These are phyloP conservation scores for Chamaea fasciata DNA, from an alignment of 2,113 vertebrate genomes.

Conservation along the genomic window DNA sequence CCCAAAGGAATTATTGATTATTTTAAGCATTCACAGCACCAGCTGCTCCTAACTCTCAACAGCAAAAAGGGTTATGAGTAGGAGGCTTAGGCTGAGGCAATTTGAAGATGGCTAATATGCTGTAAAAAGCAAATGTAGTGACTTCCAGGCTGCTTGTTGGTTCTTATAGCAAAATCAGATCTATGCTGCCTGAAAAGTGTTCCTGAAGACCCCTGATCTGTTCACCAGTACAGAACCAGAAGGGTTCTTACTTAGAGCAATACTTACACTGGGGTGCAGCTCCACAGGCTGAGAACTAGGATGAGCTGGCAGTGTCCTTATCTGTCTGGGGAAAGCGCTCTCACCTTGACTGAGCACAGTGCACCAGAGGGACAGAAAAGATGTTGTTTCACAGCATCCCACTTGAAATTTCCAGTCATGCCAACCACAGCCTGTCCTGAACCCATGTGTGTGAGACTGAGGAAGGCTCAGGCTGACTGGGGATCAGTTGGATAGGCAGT, in stretches of 20 bases:
- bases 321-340: background rate
- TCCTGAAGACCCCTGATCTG: background rate
- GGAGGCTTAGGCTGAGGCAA: background rate
- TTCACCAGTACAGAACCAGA: background rate
- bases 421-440: background rate
- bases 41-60: background rate
- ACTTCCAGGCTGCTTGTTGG: background rate
- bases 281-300: background rate
- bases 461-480: background rate
- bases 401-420: background rate
- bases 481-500: background rate
- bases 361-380: background rate
- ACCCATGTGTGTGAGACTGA: background rate
- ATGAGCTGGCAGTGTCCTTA: background rate
- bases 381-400: background rate
- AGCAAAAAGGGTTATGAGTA: background rate
- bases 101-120: background rate
- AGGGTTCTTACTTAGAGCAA: fast-evolving
- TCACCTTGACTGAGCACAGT: too few relatives aligned
- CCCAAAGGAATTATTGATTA: constrained; percentile 20
- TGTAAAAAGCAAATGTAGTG: background rate
- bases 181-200: background rate
- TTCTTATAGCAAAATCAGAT: background rate
- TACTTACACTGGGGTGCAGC: background rate
- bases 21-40: background rate